Conservation (phyloP, 2,113 vertebrate species). For the Meleagris gallopavo region DNA sequence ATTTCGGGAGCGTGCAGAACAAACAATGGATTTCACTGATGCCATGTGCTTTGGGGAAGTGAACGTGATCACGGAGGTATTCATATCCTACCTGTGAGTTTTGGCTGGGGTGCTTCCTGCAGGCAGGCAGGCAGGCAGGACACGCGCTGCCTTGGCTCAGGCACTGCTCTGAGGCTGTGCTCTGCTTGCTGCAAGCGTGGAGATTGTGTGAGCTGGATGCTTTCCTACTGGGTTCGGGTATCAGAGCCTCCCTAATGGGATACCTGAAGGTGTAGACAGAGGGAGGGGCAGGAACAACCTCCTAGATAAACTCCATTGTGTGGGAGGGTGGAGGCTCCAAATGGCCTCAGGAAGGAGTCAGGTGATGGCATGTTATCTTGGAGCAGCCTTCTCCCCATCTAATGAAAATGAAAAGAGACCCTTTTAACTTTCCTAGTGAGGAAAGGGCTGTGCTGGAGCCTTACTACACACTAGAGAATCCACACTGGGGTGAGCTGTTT, state of each 20-base stretch:
- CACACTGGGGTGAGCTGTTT: neutral
- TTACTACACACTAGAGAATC: neutral
- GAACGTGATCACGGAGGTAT: accelerated
- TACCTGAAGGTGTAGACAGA: conserved; percentile 50
- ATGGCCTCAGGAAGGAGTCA: conserved; percentile 52
- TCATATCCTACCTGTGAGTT: neutral
- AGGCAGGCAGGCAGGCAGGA: neutral
- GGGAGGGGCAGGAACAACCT: conserved; percentile 46
- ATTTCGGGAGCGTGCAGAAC: neutral
- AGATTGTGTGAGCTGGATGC: conserved; percentile 6
- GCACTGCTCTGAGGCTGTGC: neutral
- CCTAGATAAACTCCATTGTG: conserved; percentile 9
- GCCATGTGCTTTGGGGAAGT: neutral
- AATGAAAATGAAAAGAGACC: neutral
- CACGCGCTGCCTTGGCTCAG: accelerated
- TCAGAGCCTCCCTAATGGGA: conserved; percentile 19
- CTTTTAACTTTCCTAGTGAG: neutral
- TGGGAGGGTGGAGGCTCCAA: neutral
- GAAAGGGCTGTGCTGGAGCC: neutral
- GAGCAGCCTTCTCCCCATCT: neutral
- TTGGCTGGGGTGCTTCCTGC: neutral
- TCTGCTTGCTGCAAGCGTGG: neutral
- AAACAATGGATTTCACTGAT: neutral
- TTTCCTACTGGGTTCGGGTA: conserved; percentile 11
- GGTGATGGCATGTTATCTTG: conserved; percentile 12